Evolutionary conservation across 2,888 invertebrate species (phyloP), one percentile per base, ranked within the genome.

Genomic region (Athripsodes cinereus): DNA sequence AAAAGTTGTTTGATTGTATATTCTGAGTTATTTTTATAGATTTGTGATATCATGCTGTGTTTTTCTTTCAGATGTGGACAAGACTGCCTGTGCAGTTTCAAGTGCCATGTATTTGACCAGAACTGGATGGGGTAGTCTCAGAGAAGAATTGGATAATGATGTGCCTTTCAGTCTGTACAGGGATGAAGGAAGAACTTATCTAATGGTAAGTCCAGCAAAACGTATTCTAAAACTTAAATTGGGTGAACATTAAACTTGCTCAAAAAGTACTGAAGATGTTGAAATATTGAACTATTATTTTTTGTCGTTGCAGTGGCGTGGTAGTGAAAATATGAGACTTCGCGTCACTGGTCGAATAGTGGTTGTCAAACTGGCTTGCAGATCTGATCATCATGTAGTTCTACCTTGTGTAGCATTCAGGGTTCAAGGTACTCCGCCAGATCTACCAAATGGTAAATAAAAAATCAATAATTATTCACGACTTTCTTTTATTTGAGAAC

Each of bases 251-350:
- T n/a, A n/a, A n/a, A n/a, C n/a, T n/a, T n/a, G n/a, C n/a, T n/a
- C n/a, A n/a, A n/a, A n/a, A n/a, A n/a, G n/a, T n/a, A n/a, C n/a
- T n/a, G n/a, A n/a, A n/a, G n/a, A n/a, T n/a, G n/a, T n/a, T n/a
- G n/a, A n/a, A n/a, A n/a, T n/a, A n/a, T n/a, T n/a, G n/a, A n/a
- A n/a, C n/a, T n/a, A n/a, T n/a, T n/a, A n/a, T n/a, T n/a, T n/a
- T n/a, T n/a, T n/a, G n/a, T n/a, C n/a, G n/a, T 76, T 78, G 18
- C 73, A 92, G 89, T 93, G 92, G 93, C 82, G 88, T 62, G 93
- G 93, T 5, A 90, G 91, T 66, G 70, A 85, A 6, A 83, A 85
- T 49, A 76, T 91, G 2, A 83, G 90, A 55, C 76, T 81, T 21
- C 82, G 85, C 56, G 82, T 92, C 71, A 87, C 90, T 68, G 93